Conservation (phyloP, 2,888 invertebrate genomes). For the Drosophila ezoana region DNA sequence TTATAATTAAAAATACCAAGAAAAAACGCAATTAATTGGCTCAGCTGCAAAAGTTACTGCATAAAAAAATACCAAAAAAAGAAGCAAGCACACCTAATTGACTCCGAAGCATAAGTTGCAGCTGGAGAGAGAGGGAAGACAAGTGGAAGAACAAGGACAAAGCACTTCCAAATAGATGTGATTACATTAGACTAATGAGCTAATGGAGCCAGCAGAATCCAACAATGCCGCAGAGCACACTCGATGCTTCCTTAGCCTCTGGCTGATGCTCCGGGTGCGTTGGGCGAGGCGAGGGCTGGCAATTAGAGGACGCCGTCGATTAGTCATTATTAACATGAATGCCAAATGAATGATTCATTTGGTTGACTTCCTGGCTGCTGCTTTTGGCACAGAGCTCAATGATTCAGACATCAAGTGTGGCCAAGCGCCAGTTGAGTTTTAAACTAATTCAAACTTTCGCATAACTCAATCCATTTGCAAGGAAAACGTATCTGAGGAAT, state of each 20-base stretch:
- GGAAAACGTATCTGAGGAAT: not conserved
- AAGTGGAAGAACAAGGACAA: constrained; percentile 32
- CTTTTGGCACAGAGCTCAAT: not conserved
- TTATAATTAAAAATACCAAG: not conserved
- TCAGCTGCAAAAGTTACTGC: not conserved
- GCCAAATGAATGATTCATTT: constrained; percentile 56
- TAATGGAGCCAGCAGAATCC: constrained; percentile 48
- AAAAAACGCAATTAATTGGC: not conserved
- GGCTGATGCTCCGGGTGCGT: not conserved
- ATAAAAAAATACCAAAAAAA: constrained; percentile 2
- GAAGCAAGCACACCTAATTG: constrained; percentile 13
- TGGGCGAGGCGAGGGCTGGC: constrained; percentile 1
- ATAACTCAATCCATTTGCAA: not conserved
- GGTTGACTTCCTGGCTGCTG: constrained; percentile 2
- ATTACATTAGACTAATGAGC: constrained; percentile 70
- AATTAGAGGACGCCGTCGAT: constrained; percentile 50
- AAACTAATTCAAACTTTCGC: constrained; percentile 18
- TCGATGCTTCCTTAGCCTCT: not conserved
- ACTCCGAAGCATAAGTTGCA: constrained; percentile 34
- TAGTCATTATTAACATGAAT: constrained; percentile 53
- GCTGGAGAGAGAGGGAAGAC: not conserved
- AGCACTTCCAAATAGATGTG: constrained; percentile 39
- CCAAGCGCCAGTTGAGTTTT: constrained; percentile 6
- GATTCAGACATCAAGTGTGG: constrained; percentile 3
- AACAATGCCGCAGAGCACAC: constrained; percentile 13